Base-by-base conservation (phyloP, 2,797 vertebrate species). In the Petrocephalus sullivani region DNA sequence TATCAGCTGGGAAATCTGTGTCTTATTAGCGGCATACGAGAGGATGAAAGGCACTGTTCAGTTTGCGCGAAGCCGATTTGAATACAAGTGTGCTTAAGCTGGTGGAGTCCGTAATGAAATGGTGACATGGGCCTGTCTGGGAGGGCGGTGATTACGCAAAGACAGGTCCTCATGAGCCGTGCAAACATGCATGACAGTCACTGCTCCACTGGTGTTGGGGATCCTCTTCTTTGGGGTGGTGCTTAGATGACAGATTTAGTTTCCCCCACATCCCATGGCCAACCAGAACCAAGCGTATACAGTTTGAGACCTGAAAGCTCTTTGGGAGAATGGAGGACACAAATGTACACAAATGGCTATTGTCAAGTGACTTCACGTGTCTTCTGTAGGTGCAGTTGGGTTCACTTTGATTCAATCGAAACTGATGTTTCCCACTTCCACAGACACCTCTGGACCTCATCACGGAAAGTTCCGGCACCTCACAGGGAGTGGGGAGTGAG, bases 401-500 rank as follows among this genome's bases (percentile, higher is more conserved):
- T 83, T 83, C 21, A 53, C 81, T 82, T 49, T 49, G n/a, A 82
- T 53, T 82, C 41, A 82, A n/a, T 19, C 16, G 14, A 14, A 61
- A 61, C 46, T 8, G 85, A n/a, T 56, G 19, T 88, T 28, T 21
- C 28, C 12, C 49, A 87, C 87, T 3, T 19, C 56, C 19, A 8
- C 60, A 93, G 91, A 92, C 89, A 86, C 81, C 89, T 60, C 75
- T 90, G 51, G 89, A 88, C 61, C 89, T 88, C n/a, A 57, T 85
- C 87, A 87, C 92, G 67, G 91, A 91, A 37, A 87, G 78, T 91
- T 90, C 0, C 90, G 94, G 64, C 93, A 93, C 90, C 93, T 94
- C 89, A 92, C 93, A 91, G 2, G 92, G 91, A 23, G 90, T 94
- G 37, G 91, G 88, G 61, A 93, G 92, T 90, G 88, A 85, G 88